Percentiles rank a stretch among this genome's conserved stretches.
phyloP scores from a whole-genome alignment of 2,888 invertebrate genomes.

The Carcina quercana region DNA sequence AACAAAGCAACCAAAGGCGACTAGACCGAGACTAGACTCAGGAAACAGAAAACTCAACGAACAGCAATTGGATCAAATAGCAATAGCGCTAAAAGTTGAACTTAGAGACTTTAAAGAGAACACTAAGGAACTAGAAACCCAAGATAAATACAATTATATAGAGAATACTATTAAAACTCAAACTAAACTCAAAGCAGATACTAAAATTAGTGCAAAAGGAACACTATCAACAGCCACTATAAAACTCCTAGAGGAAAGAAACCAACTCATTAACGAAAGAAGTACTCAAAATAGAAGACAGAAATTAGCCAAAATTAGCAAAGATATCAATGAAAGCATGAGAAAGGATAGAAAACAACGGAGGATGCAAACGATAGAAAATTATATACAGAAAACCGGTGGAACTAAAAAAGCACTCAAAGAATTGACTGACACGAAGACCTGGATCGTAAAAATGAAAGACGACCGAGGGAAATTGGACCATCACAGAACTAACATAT shows the following conservation, averaged over 20 bases:
- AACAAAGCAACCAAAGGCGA: too few relatives aligned
- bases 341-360: conserved; percentile 13
- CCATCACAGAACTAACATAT: too few relatives aligned
- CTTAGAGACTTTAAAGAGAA: not conserved
- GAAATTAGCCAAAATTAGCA: conserved; percentile 13
- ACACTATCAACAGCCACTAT: too few relatives aligned
- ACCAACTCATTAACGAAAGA: not conserved
- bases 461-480: too few relatives aligned
- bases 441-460: too few relatives aligned
- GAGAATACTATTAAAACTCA: not conserved
- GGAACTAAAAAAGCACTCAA: conserved; percentile 18
- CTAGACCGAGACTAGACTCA: too few relatives aligned
- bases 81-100: not conserved
- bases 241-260: conserved; percentile 3
- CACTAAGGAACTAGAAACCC: not conserved
- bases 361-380: conserved; percentile 14
- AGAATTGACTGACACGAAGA: conserved; percentile 11
- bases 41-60: not conserved
- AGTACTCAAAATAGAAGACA: not conserved
- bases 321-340: conserved; percentile 15
- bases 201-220: too few relatives aligned
- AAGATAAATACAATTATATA: conserved; percentile 1
- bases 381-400: conserved; percentile 15
- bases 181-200: too few relatives aligned
- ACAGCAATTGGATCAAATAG: not conserved